Evolutionary conservation across 2,888 invertebrate genomes (phyloP).

Genomic region (Melolontha melolontha): DNA sequence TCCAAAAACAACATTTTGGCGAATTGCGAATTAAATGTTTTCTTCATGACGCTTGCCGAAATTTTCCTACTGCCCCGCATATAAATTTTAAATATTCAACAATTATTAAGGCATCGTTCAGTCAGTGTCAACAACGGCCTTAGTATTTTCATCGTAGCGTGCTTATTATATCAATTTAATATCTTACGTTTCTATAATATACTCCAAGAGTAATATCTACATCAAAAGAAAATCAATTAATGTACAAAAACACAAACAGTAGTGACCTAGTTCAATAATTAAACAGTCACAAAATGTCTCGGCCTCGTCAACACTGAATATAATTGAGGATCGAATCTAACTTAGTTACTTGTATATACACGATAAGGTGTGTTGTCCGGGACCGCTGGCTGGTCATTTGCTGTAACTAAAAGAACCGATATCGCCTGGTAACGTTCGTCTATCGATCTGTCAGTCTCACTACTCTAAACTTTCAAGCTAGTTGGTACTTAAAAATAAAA

Average conservation of each 20-base stretch:
- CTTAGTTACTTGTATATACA: background rate
- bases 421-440: background rate
- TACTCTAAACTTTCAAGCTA: constrained; percentile 11
- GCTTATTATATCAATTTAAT: no score
- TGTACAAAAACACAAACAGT: constrained; percentile 2
- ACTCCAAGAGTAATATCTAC: background rate
- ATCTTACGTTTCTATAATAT: no score
- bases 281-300: background rate
- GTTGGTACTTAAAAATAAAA: constrained; percentile 6
- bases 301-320: background rate
- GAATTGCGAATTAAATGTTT: no score
- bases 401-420: background rate
- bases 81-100: no score
- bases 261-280: constrained; percentile 26
- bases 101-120: no score
- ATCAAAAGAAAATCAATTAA: constrained; percentile 16
- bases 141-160: background rate
- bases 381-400: no score
- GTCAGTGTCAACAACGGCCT: no score
- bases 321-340: background rate
- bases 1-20: no score
- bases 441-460: constrained; percentile 11
- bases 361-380: background rate
- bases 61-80: no score
- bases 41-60: no score